Conservation (phyloP, 2,113 vertebrate genomes). For the Tinamus guttatus region DNA sequence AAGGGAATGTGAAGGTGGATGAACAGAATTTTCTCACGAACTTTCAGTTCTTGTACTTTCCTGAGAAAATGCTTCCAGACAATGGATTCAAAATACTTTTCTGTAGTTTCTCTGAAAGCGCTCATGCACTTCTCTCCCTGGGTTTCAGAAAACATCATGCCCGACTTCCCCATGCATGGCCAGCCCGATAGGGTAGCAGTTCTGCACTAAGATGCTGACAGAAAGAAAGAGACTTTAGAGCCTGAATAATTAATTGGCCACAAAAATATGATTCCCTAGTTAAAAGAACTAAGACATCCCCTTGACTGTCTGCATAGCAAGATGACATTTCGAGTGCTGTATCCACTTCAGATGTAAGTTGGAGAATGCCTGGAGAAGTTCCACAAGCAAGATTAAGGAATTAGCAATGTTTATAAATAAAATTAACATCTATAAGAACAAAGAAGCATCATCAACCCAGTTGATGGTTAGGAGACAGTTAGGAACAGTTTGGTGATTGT, state of each 20-base stretch:
- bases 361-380: not conserved
- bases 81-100: not conserved
- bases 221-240: not conserved
- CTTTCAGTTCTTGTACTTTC: not conserved
- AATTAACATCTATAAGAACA: not conserved
- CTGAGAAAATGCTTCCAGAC: not conserved
- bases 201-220: rapidly evolving
- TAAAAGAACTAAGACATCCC: not conserved
- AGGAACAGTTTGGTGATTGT: not conserved
- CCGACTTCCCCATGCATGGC: not conserved
- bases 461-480: too few relatives aligned
- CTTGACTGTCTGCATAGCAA: not conserved
- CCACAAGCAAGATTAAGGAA: not conserved
- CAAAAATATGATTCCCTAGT: not conserved
- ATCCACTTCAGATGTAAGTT: not conserved
- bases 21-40: not conserved
- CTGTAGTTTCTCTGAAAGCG: not conserved
- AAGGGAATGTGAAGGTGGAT: too few relatives aligned
- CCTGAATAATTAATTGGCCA: not conserved
- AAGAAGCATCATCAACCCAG: not conserved
- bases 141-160: rapidly evolving
- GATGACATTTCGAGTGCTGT: not conserved
- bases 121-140: not conserved
- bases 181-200: not conserved
- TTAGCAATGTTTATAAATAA: not conserved